phyloP scores from a whole-genome alignment of 2,797 vertebrate species.

The Avahi laniger region DNA sequence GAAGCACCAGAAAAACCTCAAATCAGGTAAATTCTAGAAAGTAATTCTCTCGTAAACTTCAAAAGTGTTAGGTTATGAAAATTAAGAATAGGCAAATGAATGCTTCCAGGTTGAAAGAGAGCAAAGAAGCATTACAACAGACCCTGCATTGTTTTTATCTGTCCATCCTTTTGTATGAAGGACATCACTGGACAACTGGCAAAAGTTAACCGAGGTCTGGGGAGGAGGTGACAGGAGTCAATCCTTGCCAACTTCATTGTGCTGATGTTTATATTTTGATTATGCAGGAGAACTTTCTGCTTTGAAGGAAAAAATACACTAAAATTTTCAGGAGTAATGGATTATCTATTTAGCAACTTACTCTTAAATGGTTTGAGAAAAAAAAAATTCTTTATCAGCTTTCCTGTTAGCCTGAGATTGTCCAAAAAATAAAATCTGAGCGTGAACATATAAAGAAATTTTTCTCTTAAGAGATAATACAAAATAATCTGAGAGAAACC shows the following conservation, averaged over 20 bases:
- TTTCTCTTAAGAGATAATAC: neutral
- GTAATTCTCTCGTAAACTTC: neutral
- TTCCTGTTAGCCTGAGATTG: neutral
- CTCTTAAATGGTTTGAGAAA: neutral
- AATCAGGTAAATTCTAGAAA: neutral
- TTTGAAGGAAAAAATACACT: neutral
- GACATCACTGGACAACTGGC: neutral
- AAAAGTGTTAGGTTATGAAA: neutral
- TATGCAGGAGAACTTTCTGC: neutral
- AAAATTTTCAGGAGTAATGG: neutral
- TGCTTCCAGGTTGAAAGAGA: neutral
- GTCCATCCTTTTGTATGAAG: neutral
- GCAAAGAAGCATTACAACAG: neutral
- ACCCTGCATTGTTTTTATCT: neutral
- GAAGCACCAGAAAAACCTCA: neutral
- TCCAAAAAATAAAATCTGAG: neutral
- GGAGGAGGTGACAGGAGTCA: fast-evolving
- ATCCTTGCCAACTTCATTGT: neutral
- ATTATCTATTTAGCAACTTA: neutral
- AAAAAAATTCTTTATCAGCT: neutral
- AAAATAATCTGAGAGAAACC: conserved; percentile 38
- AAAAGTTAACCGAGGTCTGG: neutral
- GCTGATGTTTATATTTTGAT: neutral
- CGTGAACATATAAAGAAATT: neutral
- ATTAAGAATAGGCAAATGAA: neutral